Base-by-base conservation (phyloP, 2,888 invertebrate species). In the Cataglyphis altisquamis region DNA sequence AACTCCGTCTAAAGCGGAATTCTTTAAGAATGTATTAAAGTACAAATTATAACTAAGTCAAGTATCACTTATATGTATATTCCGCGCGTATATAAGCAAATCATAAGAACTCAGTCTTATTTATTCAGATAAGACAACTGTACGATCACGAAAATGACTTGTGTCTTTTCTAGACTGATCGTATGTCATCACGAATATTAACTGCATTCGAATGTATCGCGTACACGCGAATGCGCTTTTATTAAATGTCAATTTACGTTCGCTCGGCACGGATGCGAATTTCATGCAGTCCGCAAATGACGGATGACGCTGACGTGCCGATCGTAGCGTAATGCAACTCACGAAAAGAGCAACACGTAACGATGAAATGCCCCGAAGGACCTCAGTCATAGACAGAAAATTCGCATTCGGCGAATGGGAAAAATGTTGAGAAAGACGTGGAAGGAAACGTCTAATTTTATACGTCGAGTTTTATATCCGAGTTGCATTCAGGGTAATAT, bases 391-490 rank as follows among this genome's bases (percentile, higher is more conserved):
- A 4, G 9, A 60, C 21, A 57, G 36, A 9, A 29, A 41, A 10
- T 52, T 29, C 25, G 36, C 10, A n/a, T 5, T n/a, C n/a, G 9
- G 52, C 25, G 36, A 70, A 77, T 8, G 62, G 66, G 52, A 75
- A 80, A 81, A 84, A 70, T 21, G 45, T 45, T n/a, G 18, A 57
- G 72, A 60, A 48, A 48, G 18, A 48, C 18, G 41, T 45, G 15
- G 10, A 72, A 52, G 29, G 81, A 84, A 75, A 70, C 62, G 64
- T 85, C 80, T 84, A 80, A 84, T 85, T 84, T 85, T 64, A n/a
- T n/a, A n/a, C n/a, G n/a, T 25, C 60, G 80, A 68, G 57, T 39
- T 57, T 68, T 84, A 32, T 52, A 52, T 48, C 8, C 67, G 55
- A 62, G 21, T 41, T 63, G 21, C 12, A 32, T 48, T 84, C 52